Evolutionary conservation across 2,797 vertebrate genomes (phyloP).

Genomic region (Muscicapa comitata): DNA sequence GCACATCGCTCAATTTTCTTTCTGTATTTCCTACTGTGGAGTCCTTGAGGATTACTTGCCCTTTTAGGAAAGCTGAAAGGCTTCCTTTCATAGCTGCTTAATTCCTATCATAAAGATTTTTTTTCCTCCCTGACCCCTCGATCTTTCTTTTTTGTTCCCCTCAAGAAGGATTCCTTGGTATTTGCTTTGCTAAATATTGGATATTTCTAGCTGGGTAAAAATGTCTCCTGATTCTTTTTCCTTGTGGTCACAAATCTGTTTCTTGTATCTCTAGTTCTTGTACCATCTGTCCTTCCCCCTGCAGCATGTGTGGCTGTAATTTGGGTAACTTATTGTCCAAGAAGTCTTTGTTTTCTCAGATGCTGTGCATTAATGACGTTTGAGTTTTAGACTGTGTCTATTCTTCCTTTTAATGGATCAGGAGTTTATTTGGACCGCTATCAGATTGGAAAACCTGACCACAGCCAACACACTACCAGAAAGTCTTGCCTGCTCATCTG

Average conservation of each 20-base stretch:
- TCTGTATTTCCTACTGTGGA: background rate
- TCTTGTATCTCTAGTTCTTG: conserved; percentile 62
- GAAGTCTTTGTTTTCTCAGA: conserved; percentile 58
- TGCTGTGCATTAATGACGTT: background rate
- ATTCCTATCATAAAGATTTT: background rate
- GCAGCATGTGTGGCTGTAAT: conserved; percentile 64
- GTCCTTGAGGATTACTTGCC: background rate
- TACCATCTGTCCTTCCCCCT: conserved; percentile 60
- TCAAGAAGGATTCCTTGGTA: conserved; percentile 4
- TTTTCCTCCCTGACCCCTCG: background rate
- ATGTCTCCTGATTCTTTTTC: conserved; percentile 51
- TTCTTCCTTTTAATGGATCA: background rate
- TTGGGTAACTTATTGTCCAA: conserved; percentile 66
- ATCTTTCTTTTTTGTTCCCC: background rate
- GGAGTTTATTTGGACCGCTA: background rate
- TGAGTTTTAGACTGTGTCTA: background rate
- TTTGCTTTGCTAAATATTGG: conserved; percentile 38
- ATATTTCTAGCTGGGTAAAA: conserved; percentile 57
- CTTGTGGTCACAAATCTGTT: conserved; percentile 69
- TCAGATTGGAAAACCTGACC: conserved; percentile 6
- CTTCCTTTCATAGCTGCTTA: background rate
- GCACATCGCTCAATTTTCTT: background rate
- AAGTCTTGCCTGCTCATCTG: background rate
- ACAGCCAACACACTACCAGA: background rate
- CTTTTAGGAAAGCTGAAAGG: conserved; percentile 16